phyloP scores from a whole-genome alignment of 2,888 invertebrate species.

The Drosophila meridionalis region DNA sequence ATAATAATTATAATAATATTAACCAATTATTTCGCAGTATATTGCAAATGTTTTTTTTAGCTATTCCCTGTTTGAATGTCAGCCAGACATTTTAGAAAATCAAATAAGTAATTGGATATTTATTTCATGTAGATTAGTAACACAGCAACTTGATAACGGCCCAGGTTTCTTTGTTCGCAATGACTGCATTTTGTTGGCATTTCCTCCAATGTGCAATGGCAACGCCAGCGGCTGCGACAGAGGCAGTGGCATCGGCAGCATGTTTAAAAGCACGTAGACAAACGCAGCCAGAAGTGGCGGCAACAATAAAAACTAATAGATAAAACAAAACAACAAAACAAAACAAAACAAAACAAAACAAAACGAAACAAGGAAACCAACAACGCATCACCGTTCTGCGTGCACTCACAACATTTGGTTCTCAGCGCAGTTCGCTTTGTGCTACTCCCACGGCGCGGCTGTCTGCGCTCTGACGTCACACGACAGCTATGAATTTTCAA shows the following conservation, averaged over 20 bases:
- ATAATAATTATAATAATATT: background rate
- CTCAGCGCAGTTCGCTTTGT: constrained; percentile 20
- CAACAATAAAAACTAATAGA: constrained; percentile 24
- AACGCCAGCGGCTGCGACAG: constrained; percentile 2
- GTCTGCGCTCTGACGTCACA: constrained; percentile 53
- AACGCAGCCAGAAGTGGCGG: constrained; percentile 36
- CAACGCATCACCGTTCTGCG: constrained; percentile 3
- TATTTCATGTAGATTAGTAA: constrained; percentile 20
- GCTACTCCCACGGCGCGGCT: constrained; percentile 12
- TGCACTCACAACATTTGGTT: constrained; percentile 20
- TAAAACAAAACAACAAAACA: constrained; percentile 24
- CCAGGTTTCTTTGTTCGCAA: constrained; percentile 2
- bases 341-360: constrained; percentile 12
- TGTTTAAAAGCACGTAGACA: constrained; percentile 55
- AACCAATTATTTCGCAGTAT: background rate
- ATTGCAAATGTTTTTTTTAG: background rate
- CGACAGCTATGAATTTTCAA: constrained; percentile 40
- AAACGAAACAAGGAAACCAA: constrained; percentile 12
- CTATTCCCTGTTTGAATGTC: background rate
- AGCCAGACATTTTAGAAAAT: background rate
- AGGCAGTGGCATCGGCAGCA: constrained; percentile 21
- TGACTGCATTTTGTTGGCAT: constrained; percentile 24
- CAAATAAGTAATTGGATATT: background rate
- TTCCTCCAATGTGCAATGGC: constrained; percentile 40
- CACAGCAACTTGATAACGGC: constrained; percentile 5